These are phyloP conservation scores for Hylomyscus alleni DNA, from an alignment of 2,797 vertebrate genomes.

Conservation along the genomic window DNA sequence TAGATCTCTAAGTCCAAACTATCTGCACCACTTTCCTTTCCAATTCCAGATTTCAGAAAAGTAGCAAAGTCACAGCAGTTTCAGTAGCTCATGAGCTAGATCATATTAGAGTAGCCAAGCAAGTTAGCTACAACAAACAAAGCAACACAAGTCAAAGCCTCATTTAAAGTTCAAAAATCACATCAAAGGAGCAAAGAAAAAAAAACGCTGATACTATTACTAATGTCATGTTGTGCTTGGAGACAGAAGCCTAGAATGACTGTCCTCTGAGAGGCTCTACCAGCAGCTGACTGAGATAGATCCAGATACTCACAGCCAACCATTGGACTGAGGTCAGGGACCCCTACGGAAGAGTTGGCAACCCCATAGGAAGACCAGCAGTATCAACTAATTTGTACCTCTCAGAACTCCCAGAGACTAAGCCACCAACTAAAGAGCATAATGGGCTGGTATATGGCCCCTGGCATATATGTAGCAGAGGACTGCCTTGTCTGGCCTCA, in stretches of 20 bases:
- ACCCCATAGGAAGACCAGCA: not conserved
- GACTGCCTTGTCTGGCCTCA: not conserved
- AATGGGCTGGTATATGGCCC: not conserved
- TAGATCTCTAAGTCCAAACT: not conserved
- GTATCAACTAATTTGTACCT: not conserved
- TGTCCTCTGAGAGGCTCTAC: not conserved
- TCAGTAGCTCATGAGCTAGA: conserved; percentile 9
- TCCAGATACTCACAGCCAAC: not conserved
- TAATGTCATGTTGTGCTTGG: not conserved
- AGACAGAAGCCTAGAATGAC: not conserved
- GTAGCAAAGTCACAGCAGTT: not conserved
- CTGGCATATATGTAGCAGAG: not conserved
- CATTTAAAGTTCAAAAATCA: conserved; percentile 5
- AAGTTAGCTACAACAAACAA: not conserved
- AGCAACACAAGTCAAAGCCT: conserved; percentile 32
- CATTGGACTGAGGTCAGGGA: not conserved
- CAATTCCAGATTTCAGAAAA: conserved; percentile 58
- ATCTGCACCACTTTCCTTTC: not conserved
- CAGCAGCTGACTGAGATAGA: not conserved
- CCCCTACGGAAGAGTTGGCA: not conserved
- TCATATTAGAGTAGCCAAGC: conserved; percentile 10
- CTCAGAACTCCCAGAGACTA: not conserved
- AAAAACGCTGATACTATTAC: not conserved
- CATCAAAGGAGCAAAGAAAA: not conserved
- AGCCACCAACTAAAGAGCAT: not conserved